Conservation (phyloP, 2,888 invertebrate genomes). For the Leptopilina drosophilae region DNA sequence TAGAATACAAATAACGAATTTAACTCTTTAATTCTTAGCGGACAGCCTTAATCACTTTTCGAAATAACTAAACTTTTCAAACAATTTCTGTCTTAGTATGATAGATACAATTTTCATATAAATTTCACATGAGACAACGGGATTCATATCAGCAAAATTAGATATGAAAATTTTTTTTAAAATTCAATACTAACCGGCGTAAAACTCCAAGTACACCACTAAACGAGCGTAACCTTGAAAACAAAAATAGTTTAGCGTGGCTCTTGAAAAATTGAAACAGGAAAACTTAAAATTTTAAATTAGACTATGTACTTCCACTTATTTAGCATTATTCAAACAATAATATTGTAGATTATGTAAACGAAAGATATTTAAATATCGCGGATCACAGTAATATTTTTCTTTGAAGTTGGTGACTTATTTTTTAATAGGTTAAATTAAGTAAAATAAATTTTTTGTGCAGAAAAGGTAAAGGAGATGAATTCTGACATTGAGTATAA, state of each 20-base stretch:
- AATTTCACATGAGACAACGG: not conserved
- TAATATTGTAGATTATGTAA: too few relatives aligned
- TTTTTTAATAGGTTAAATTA: too few relatives aligned
- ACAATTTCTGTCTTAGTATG: not conserved
- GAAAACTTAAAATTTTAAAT: not conserved
- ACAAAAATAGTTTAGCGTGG: constrained; percentile 23
- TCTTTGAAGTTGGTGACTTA: too few relatives aligned
- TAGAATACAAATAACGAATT: too few relatives aligned
- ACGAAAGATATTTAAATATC: too few relatives aligned
- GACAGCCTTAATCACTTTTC: not conserved
- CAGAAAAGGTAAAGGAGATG: too few relatives aligned
- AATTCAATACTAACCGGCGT: constrained; percentile 22
- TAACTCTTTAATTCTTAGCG: not conserved
- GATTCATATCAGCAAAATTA: not conserved
- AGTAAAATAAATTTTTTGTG: too few relatives aligned
- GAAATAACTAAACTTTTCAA: not conserved
- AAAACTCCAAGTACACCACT: constrained; percentile 37
- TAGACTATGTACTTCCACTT: not conserved
- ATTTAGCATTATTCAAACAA: not conserved
- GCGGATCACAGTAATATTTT: not conserved
- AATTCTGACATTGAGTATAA: too few relatives aligned
- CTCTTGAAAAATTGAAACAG: constrained; percentile 19
- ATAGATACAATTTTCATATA: constrained; percentile 3
- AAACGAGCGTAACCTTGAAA: constrained; percentile 39
- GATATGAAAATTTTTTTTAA: not conserved